Evolutionary conservation across 1,140 invertebrate species (phyloP).

Genomic region (Ceratosolen fusciceps): DNA sequence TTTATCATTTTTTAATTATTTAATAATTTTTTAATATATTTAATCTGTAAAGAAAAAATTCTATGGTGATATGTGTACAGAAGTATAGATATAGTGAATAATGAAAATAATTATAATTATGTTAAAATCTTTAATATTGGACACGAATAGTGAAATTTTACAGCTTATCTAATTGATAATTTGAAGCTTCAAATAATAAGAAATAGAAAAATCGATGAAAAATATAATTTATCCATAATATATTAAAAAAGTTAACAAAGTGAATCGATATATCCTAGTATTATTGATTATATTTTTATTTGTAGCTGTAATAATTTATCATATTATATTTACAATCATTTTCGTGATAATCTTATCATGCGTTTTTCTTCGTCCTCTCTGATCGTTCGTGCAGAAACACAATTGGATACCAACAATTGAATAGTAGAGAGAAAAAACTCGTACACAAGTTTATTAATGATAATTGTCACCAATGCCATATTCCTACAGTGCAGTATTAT

Average conservation of each 20-base stretch:
- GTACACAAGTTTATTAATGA: slow-evolving; percentile 38
- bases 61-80: too few species aligned
- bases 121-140: too few species aligned
- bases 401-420: slow-evolving; percentile 35
- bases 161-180: neutral
- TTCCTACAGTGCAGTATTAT: neutral
- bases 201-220: too few species aligned
- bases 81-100: too few species aligned
- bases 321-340: slow-evolving; percentile 12
- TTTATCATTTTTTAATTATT: too few species aligned
- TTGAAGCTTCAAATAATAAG: neutral
- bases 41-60: too few species aligned
- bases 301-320: neutral
- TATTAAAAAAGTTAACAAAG: neutral
- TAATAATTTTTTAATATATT: too few species aligned
- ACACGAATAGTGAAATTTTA: too few species aligned
- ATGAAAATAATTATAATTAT: too few species aligned
- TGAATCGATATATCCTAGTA: slow-evolving; percentile 7
- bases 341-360: slow-evolving; percentile 1
- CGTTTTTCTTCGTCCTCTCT: slow-evolving; percentile 17
- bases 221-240: neutral
- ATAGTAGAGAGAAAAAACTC: slow-evolving; percentile 23
- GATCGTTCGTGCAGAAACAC: slow-evolving; percentile 36
- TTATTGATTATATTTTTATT: slow-evolving; percentile 18
- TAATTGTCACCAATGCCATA: slow-evolving; percentile 39